Percentiles rank a stretch among this genome's conserved stretches.
Conservation (phyloP, 2,888 invertebrate genomes). For the Automeris io region DNA sequence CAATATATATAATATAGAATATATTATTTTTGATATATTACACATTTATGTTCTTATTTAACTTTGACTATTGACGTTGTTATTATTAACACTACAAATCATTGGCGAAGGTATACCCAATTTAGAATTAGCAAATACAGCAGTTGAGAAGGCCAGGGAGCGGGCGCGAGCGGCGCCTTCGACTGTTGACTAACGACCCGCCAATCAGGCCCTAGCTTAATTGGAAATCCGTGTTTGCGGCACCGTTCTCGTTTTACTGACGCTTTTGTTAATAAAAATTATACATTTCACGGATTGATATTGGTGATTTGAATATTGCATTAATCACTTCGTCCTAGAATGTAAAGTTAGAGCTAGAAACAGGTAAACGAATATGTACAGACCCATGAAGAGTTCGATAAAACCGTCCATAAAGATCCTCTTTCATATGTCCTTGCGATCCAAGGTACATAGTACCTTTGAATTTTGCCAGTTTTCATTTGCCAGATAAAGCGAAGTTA, state of each 20-base stretch:
- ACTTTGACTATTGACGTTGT: too few species aligned
- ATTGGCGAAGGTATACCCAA: conserved; percentile 31
- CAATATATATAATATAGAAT: too few species aligned
- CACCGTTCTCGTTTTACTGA: conserved; percentile 55
- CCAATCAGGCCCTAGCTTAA: conserved; percentile 75
- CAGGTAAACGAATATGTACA: too few species aligned
- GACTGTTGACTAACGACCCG: conserved; percentile 74
- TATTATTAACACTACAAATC: conserved; percentile 4
- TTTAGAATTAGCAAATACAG: conserved; percentile 24
- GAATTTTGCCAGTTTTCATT: too few species aligned
- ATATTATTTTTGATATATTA: neutral
- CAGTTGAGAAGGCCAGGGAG: conserved; percentile 21
- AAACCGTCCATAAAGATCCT: too few species aligned
- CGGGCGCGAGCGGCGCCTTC: conserved; percentile 57
- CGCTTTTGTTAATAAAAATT: conserved; percentile 71
- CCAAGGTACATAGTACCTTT: too few species aligned
- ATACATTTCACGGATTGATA: conserved; percentile 37
- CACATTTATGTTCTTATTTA: neutral
- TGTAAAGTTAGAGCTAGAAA: too few species aligned
- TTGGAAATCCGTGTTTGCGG: conserved; percentile 76
- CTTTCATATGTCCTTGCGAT: too few species aligned
- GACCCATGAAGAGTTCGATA: too few species aligned
- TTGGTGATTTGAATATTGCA: conserved; percentile 26
- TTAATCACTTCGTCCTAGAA: too few species aligned
- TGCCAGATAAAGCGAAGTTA: too few species aligned